Percentiles rank a stretch among this genome's conserved stretches.
phyloP scores from a whole-genome alignment of 2,113 vertebrate genomes.

The Pyrgilauda ruficollis region DNA sequence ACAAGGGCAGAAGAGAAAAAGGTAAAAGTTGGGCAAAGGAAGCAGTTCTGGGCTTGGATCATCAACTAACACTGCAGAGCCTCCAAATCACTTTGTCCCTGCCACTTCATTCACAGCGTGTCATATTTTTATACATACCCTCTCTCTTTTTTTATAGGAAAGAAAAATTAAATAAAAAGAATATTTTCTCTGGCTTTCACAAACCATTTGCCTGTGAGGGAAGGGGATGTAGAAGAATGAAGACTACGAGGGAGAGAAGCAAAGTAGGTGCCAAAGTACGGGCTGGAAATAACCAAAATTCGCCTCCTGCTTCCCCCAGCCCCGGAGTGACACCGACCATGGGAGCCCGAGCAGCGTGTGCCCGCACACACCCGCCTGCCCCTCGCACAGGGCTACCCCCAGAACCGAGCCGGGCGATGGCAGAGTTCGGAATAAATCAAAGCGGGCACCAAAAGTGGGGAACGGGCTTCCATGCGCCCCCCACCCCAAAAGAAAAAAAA shows the following conservation, averaged over 20 bases:
- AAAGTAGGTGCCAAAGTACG: slow-evolving; percentile 29
- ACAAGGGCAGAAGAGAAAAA: neutral
- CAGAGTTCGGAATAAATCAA: slow-evolving; percentile 18
- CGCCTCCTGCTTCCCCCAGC: neutral
- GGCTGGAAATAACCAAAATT: neutral
- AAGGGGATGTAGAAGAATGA: neutral
- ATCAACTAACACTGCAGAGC: neutral
- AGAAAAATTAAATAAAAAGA: neutral
- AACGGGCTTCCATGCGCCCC: neutral
- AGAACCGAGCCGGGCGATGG: neutral
- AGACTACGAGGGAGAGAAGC: neutral
- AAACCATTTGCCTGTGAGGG: neutral
- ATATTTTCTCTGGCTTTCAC: neutral
- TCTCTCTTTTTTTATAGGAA: neutral
- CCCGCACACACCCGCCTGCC: neutral
- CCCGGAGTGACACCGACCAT: neutral
- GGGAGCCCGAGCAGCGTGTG: neutral
- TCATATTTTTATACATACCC: neutral
- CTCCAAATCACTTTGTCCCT: neutral
- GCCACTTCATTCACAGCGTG: neutral
- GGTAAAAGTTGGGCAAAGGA: slow-evolving; percentile 36
- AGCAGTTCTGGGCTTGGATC: neutral
- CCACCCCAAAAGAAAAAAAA: neutral
- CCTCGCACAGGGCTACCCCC: neutral
- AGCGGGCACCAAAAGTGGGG: slow-evolving; percentile 22